A percentile compares a stretch with the other conserved stretches of the same genome.
phyloP scores from a whole-genome alignment of 2,113 vertebrate species.

The Paradoxurus hermaphroditus region DNA sequence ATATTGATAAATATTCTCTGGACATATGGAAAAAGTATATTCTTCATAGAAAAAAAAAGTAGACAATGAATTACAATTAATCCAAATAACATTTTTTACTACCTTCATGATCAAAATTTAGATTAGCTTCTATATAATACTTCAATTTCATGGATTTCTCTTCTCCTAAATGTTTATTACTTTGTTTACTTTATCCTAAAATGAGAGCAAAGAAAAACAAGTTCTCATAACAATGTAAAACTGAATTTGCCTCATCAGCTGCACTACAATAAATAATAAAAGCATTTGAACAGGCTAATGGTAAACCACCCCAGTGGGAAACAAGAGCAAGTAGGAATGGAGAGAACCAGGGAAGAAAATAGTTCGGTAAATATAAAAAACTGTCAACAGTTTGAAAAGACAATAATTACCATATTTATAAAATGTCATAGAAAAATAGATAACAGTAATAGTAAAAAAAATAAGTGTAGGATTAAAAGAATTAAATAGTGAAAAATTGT shows the following conservation, averaged over 20 bases:
- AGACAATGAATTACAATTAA: not conserved
- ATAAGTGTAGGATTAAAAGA: not conserved
- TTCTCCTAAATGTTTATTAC: not conserved
- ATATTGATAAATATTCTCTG: not conserved
- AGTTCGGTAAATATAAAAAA: not conserved
- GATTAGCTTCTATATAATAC: not conserved
- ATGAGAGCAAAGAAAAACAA: not conserved
- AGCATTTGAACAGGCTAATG: not conserved
- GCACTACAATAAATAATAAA: not conserved
- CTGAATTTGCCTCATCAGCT: not conserved
- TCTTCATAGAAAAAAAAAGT: not conserved
- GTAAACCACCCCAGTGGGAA: not conserved
- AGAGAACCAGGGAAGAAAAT: not conserved
- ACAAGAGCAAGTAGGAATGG: not conserved
- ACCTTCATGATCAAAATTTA: not conserved
- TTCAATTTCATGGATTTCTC: not conserved
- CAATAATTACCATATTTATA: not conserved
- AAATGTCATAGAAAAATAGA: not conserved
- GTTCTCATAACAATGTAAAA: not conserved
- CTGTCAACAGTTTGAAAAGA: not conserved
- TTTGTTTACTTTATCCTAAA: not conserved
- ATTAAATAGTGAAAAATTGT: not conserved
- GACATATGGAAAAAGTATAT: not conserved
- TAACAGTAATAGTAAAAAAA: not conserved
- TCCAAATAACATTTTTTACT: not conserved